Base-by-base conservation (phyloP, 2,888 invertebrate species). In the Nyleta sp. region DNA sequence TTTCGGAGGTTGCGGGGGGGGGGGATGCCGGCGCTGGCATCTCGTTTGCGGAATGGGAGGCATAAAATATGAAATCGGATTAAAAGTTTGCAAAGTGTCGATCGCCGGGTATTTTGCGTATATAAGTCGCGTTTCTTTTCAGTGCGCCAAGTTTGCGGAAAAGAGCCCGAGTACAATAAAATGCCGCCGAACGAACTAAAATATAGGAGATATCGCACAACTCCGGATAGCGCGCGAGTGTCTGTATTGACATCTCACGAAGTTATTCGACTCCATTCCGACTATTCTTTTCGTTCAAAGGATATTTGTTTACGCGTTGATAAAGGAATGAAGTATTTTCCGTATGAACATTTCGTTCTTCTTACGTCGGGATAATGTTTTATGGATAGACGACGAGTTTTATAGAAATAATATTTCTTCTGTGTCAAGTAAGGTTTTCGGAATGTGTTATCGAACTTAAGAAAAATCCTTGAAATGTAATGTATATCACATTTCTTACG, bases 1-100 rank as follows among this genome's bases (percentile, higher is more conserved):
- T 64, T 73, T 57, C 24, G 20, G 33, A 6, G 40, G 24, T 10
- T 1, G 44, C 18, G 35, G 20, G 40, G 6, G 22, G 5, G 38
- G 24, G n/a, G 38, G 11, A 20, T 31, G 22, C 13, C 35, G 55
- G 4, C 24, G 20, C 15, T 31, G 48, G 44, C 31, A 28, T 57
- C 59, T 67, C 68, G 60, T 53, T 68, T 55, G 68, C 67, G 57
- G 53, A 77, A 74, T 62, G 72, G 60, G 57, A 38, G 65, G 77
- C 78, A 80, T 82, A 79, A 81, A 82, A 82, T 82, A 81, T 82
- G 78, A 82, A 82, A 81, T 82, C 80, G 71, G 81, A 82, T 81
- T 82, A 82, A 82, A 82, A 82, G 77, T 82, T 82, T 52, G 78
- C 50, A 33, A 73, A 67, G 74, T 77, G 80, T 79, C 73, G 78